Evolutionary conservation across 2,113 vertebrate species (phyloP).

Genomic region (Leucopsar rothschildi): DNA sequence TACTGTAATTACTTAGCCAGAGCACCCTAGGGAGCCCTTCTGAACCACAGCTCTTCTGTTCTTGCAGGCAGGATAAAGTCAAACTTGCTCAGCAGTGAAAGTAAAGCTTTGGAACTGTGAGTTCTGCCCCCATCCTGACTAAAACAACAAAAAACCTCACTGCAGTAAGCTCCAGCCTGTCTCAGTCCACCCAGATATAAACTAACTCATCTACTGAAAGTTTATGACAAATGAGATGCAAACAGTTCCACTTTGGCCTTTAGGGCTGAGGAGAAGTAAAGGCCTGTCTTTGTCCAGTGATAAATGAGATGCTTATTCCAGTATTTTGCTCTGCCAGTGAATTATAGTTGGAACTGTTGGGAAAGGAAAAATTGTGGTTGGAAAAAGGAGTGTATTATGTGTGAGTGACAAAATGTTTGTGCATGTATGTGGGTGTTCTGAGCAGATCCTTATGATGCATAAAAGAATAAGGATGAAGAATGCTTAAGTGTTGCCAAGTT

Average conservation of each 20-base stretch:
- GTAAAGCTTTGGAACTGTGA: not conserved
- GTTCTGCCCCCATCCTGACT: not conserved
- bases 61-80: not conserved
- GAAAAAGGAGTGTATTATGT: conserved; percentile 57
- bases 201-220: conserved; percentile 6
- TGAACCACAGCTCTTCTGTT: conserved; percentile 11
- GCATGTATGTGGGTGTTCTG: conserved; percentile 49
- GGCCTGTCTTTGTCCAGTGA: conserved; percentile 47
- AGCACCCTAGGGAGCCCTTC: conserved; percentile 3
- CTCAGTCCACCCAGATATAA: conserved; percentile 9
- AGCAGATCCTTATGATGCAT: not conserved
- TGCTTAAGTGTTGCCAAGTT: conserved; percentile 40
- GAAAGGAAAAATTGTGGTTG: conserved; percentile 48
- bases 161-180: not conserved
- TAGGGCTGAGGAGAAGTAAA: conserved; percentile 29
- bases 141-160: not conserved
- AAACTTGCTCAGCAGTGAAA: not conserved
- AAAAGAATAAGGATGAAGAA: conserved; percentile 44
- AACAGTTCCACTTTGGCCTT: conserved; percentile 35
- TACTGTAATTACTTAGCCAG: conserved; percentile 25
- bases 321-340: conserved; percentile 46
- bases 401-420: conserved; percentile 56
- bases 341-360: conserved; percentile 44
- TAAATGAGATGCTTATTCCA: conserved; percentile 59
- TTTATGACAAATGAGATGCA: conserved; percentile 46